Percentiles rank a stretch among this genome's conserved stretches.
Conservation (phyloP, 2,888 invertebrate species). For the Notocelia uddmanniana region DNA sequence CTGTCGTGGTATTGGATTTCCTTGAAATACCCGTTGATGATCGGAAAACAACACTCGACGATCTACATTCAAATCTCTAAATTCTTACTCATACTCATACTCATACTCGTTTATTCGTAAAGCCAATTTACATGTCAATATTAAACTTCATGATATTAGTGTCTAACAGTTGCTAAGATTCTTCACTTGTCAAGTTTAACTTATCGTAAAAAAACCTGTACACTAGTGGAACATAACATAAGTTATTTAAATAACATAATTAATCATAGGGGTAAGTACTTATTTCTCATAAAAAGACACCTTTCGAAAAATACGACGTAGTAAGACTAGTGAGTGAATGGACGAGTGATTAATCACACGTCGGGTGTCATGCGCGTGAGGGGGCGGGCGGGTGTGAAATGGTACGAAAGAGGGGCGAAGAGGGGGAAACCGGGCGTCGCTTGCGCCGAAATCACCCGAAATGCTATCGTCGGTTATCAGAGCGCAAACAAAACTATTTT, state of each 20-base stretch:
- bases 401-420: constrained; percentile 5
- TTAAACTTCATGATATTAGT: too few relatives aligned
- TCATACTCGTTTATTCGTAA: too few relatives aligned
- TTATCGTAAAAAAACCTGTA: background rate
- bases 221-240: background rate
- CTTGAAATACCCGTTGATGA: too few relatives aligned
- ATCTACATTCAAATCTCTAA: too few relatives aligned
- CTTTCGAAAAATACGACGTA: constrained; percentile 44
- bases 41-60: too few relatives aligned
- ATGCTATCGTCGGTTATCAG: constrained; percentile 62
- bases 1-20: too few relatives aligned
- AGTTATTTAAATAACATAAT: constrained; percentile 13
- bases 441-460: constrained; percentile 47
- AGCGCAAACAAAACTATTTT: constrained; percentile 66
- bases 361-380: constrained; percentile 43
- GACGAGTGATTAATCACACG: constrained; percentile 51
- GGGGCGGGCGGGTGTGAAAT: constrained; percentile 35
- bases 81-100: too few relatives aligned
- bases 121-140: too few relatives aligned
- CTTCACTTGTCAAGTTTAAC: background rate
- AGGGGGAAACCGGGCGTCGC: constrained; percentile 41
- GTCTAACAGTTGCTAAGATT: background rate
- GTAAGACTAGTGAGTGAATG: constrained; percentile 51
- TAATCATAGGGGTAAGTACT: background rate
- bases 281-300: background rate